Conservation (phyloP, 2,888 invertebrate genomes). For the Machimus atricapillus region DNA sequence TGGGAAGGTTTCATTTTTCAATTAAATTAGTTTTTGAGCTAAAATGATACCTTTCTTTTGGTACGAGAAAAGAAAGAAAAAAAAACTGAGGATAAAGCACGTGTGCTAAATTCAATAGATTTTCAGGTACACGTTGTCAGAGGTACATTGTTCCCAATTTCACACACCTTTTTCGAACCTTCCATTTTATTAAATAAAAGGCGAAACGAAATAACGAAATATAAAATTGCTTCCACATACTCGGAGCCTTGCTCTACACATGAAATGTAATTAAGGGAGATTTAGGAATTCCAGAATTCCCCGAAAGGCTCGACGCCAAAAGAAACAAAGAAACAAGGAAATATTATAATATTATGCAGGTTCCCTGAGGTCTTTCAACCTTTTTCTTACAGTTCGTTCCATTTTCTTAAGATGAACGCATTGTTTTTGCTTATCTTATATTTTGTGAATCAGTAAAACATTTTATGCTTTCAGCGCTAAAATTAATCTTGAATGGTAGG, state of each 20-base stretch:
- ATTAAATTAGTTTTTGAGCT: neutral
- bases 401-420: neutral
- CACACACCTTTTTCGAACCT: neutral
- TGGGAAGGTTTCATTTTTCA: neutral
- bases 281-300: neutral
- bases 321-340: neutral
- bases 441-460: neutral
- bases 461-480: neutral
- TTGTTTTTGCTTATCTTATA: neutral
- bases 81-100: neutral
- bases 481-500: neutral
- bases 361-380: neutral
- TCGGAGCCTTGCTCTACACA: neutral
- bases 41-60: neutral
- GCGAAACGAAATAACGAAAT: neutral
- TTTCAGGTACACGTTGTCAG: neutral
- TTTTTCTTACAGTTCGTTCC: neutral
- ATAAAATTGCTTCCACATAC: neutral
- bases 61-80: neutral
- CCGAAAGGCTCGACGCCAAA: neutral
- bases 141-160: neutral
- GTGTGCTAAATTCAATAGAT: neutral
- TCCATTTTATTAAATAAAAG: neutral
- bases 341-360: neutral
- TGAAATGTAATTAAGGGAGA: neutral